These are phyloP conservation scores for Triplophysa rosa DNA, from an alignment of 2,113 vertebrate species.

Conservation along the genomic window DNA sequence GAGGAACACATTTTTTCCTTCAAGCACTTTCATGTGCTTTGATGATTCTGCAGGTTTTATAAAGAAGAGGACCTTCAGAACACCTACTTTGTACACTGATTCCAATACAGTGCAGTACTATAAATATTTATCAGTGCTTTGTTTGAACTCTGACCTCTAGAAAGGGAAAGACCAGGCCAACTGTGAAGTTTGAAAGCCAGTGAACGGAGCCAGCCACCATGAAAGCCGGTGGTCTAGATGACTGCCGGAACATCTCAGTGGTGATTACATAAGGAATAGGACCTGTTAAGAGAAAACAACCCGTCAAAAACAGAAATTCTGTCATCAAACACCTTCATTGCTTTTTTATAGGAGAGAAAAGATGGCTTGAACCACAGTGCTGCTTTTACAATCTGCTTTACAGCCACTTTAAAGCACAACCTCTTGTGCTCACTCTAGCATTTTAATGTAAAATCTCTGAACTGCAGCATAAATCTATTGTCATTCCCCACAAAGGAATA, in stretches of 20 bases:
- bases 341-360: background rate
- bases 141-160: constrained; percentile 79
- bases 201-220: constrained; percentile 92
- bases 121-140: constrained; percentile 19
- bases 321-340: background rate
- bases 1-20: constrained; percentile 1
- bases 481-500: constrained; percentile 28
- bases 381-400: constrained; percentile 26
- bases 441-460: constrained; percentile 17
- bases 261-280: constrained; percentile 86
- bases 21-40: background rate
- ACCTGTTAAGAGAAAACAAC: constrained; percentile 69
- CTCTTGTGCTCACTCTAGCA: background rate
- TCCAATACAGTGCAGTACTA: background rate
- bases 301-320: background rate
- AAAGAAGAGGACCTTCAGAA: background rate
- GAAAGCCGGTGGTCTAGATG: constrained; percentile 86
- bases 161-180: constrained; percentile 90
- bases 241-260: constrained; percentile 93
- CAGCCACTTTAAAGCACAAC: constrained; percentile 27
- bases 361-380: constrained; percentile 11
- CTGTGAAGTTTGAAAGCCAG: constrained; percentile 90
- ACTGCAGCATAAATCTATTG: constrained; percentile 27
- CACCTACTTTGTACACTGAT: background rate
- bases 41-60: background rate